Base-by-base conservation (phyloP, 2,113 vertebrate genomes). In the Hassar affinis region DNA sequence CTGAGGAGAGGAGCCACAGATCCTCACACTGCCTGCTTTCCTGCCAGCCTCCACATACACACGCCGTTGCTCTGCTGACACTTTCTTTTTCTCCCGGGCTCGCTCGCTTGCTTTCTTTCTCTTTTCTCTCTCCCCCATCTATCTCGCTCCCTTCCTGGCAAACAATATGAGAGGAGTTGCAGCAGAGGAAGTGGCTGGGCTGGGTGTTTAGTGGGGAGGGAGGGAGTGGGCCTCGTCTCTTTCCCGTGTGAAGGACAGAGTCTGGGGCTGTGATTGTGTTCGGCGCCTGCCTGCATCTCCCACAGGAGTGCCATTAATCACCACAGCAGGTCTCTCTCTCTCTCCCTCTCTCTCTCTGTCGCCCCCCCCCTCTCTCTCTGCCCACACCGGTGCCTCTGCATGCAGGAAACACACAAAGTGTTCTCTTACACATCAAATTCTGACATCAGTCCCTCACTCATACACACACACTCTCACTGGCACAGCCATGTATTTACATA, bases 291-390 rank as follows among this genome's bases (percentile, higher is more conserved):
- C 81, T 83, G 90, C 82, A 91, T 91, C 91, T 92, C 91, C 89
- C 90, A 92, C 90, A 91, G 91, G 92, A 91, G 90, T 88, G 87
- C 91, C 93, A 94, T 94, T 94, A 94, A 94, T 94, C 92, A 93
- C 91, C 89, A 84, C 88, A 91, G 92, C 91, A 91, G 92, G 90
- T 92, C 92, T 89, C 90, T 89, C 90, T 88, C 90, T 77, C 64
- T 83, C 74, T 51, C 69, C 72, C 49, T 56, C 51, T 51, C 33
- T 71, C 42, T 62, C 38, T 61, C 75, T 64, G 52, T 77, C 64
- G 80, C 74, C 38, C 69, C 72, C 49, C 42, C 51, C 35, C 33
- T 71, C 42, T 62, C 45, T 52, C 72, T 52, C 85, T 79, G 35
- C 47, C 68, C 52, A 74, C 64, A 76, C 81, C n/a, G 25, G 45